Percentiles rank a stretch among this genome's conserved stretches.
These are phyloP conservation scores for Diaphora mendica DNA, from an alignment of 2,888 invertebrate species.

Conservation along the genomic window DNA sequence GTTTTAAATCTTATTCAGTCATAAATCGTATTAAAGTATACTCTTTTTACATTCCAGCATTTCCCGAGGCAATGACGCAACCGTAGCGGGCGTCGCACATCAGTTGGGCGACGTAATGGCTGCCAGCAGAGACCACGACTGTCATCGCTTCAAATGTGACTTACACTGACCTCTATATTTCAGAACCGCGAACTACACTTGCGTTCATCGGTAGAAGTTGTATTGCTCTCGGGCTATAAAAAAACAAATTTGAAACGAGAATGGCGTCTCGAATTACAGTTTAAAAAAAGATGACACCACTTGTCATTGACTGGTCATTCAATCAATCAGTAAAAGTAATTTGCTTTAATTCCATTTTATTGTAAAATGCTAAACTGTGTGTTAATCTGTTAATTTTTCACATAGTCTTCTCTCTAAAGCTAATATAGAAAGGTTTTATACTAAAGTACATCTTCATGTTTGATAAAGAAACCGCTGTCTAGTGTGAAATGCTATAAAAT, in stretches of 20 bases:
- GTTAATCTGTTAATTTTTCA: neutral
- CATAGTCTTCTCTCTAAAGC: neutral
- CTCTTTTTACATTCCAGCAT: constrained; percentile 79
- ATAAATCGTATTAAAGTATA: neutral
- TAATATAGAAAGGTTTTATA: neutral
- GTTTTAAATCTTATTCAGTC: neutral
- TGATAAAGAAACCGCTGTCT: too few species aligned
- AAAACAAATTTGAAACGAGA: neutral
- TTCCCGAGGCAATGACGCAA: constrained; percentile 85
- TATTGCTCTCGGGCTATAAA: neutral
- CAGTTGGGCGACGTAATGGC: constrained; percentile 92
- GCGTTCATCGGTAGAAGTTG: neutral
- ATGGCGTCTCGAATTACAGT: neutral
- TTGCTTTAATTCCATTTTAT: neutral
- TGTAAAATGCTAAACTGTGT: neutral
- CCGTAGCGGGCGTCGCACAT: constrained; percentile 87
- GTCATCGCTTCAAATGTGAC: constrained; percentile 88
- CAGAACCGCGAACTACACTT: neutral
- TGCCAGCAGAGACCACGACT: constrained; percentile 90
- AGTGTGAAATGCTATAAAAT: constrained; percentile 1
- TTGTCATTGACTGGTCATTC: neutral
- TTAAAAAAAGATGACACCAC: neutral
- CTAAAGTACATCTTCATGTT: neutral
- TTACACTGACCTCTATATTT: constrained; percentile 56
- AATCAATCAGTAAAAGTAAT: neutral